Evolutionary conservation across 1,140 invertebrate species (phyloP), one percentile per base, ranked within the genome.

Genomic region (Sinella curviseta): DNA sequence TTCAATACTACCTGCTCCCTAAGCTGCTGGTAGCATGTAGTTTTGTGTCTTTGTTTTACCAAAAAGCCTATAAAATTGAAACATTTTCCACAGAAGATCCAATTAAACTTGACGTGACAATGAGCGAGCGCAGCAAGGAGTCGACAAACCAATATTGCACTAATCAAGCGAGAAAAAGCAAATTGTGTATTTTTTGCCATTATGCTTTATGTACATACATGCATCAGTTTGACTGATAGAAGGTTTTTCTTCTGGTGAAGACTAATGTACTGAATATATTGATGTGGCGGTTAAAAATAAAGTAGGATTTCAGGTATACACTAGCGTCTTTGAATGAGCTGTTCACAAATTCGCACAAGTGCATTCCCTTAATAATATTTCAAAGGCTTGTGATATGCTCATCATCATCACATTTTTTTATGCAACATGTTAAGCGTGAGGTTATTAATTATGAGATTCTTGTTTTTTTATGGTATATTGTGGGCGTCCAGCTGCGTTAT

Each of bases 401-500:
- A 60, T 26, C 24, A 17, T 60, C 57, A 60, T 60, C 4, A 60
- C 4, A 26, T 3, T 12, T 4, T n/a, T 60, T 70, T 12, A 33
- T 33, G 3, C 31, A 70, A n/a, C 65, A 24, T 60, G 3, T 30
- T 70, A 31, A 30, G 8, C 65, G 26, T 33, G 65, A 30, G 26
- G 65, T 70, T 70, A 70, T 4, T 70, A 70, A 70, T 70, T 70
- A 70, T 70, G 65, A 30, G 26, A 14, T 70, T 16, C 26, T 33
- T 33, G 65, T 16, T 65, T 26, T 65, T 17, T 65, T 14, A 17
- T 65, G n/a, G 57, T 65, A 8, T 65, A 16, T 65, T 70, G 26
- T 70, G 14, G 65, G 65, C 14, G 26, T 70, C 65, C 65, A 31
- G 31, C 65, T 70, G 65, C n/a, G 65, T 70, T 70, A 70, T 24